These are phyloP conservation scores for Deilephila porcellus DNA, from an alignment of 2,888 invertebrate species.

Conservation along the genomic window DNA sequence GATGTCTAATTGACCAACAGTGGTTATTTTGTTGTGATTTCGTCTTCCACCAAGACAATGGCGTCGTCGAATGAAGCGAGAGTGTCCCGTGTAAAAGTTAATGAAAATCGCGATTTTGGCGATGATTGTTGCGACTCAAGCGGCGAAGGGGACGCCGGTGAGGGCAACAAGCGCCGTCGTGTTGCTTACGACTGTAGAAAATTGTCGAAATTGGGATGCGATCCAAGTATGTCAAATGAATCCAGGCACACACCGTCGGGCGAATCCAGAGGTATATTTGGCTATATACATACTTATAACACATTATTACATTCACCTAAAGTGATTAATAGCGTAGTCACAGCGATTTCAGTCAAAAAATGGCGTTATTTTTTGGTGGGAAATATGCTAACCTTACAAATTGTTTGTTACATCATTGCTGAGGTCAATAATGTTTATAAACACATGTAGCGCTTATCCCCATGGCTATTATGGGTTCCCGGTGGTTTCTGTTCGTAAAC, in stretches of 20 bases:
- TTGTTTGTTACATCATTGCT: slow-evolving; percentile 74
- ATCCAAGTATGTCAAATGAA: slow-evolving; percentile 78
- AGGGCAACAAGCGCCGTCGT: slow-evolving; percentile 75
- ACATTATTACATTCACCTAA: slow-evolving; percentile 36
- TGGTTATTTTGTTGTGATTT: slow-evolving; percentile 63
- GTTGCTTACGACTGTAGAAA: slow-evolving; percentile 76
- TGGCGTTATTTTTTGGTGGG: slow-evolving; percentile 73
- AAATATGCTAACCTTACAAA: slow-evolving; percentile 77
- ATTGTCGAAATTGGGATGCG: slow-evolving; percentile 77
- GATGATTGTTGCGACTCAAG: slow-evolving; percentile 63
- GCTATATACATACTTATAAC: slow-evolving; percentile 45
- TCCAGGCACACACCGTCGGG: slow-evolving; percentile 62
- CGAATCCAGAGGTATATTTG: slow-evolving; percentile 73
- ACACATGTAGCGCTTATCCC: slow-evolving; percentile 65
- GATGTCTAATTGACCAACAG: slow-evolving; percentile 69
- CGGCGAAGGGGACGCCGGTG: slow-evolving; percentile 72
- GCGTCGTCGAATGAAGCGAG: slow-evolving; percentile 79
- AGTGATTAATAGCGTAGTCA: slow-evolving; percentile 34
- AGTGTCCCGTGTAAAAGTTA: slow-evolving; percentile 78
- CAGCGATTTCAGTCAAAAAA: slow-evolving; percentile 36
- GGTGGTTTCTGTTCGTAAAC: background rate
- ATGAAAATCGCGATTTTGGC: slow-evolving; percentile 70
- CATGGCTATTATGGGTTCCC: slow-evolving; percentile 34
- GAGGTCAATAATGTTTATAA: slow-evolving; percentile 82
- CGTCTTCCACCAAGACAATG: slow-evolving; percentile 76